Conservation (phyloP, 2,888 invertebrate species). For the Seira sanloemensis region DNA sequence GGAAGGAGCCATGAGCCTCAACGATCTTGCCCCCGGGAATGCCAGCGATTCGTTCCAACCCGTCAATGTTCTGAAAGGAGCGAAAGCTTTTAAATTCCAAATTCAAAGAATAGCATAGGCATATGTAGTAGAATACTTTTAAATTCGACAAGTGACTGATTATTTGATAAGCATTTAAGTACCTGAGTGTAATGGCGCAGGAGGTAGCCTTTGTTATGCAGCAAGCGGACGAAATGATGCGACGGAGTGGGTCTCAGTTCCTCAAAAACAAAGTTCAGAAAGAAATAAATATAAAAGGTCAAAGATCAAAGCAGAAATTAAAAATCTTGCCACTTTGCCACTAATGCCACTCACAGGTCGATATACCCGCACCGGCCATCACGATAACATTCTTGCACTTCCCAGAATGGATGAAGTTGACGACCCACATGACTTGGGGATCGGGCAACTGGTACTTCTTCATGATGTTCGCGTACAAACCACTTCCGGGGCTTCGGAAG, state of each 20-base stretch:
- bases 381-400: constrained; percentile 91
- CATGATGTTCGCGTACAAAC: constrained; percentile 90
- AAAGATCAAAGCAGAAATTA: no score
- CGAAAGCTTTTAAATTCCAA: no score
- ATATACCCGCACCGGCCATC: constrained; percentile 97
- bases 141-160: no score
- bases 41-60: constrained; percentile 90
- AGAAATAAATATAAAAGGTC: no score
- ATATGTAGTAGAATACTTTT: no score
- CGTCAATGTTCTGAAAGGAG: constrained; percentile 91
- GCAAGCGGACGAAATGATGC: constrained; percentile 92
- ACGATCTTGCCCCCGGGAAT: constrained; percentile 89
- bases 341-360: constrained; percentile 96
- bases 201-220: constrained; percentile 86
- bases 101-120: no score
- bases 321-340: no score
- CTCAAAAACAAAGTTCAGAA: no score
- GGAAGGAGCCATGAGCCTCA: constrained; percentile 96
- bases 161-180: no score
- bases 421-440: constrained; percentile 94
- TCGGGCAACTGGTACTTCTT: constrained; percentile 93
- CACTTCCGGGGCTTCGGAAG: constrained; percentile 94
- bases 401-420: constrained; percentile 85
- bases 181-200: constrained; percentile 79
- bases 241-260: constrained; percentile 91